These are phyloP conservation scores for Andrena fulva DNA, from an alignment of 2,888 invertebrate species.

Conservation along the genomic window DNA sequence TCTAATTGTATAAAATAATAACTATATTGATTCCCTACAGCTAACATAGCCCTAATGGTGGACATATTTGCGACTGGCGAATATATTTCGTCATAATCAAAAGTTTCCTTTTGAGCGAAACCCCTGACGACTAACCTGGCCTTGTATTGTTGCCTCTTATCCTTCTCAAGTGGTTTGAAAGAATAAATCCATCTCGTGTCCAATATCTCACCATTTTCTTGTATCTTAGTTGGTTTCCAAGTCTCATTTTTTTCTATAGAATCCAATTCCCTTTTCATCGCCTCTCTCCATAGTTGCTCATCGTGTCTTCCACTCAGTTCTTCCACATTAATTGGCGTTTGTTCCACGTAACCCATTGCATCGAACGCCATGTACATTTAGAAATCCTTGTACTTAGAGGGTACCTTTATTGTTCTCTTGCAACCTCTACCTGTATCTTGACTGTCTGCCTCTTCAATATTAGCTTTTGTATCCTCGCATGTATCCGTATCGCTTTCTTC, in stretches of 20 bases:
- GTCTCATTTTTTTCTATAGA: conserved; percentile 63
- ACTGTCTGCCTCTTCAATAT: background rate
- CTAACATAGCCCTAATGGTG: conserved; percentile 69
- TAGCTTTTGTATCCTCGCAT: background rate
- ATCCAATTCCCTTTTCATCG: conserved; percentile 43
- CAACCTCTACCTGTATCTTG: background rate
- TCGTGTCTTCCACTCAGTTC: conserved; percentile 17
- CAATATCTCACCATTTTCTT: conserved; percentile 48
- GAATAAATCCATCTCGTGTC: conserved; percentile 64
- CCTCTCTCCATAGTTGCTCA: conserved; percentile 7
- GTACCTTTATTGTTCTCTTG: conserved; percentile 18
- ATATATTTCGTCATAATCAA: conserved; percentile 73
- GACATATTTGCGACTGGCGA: conserved; percentile 72
- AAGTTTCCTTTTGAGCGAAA: conserved; percentile 72
- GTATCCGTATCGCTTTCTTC: background rate
- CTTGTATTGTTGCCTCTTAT: conserved; percentile 72
- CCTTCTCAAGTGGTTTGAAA: conserved; percentile 68
- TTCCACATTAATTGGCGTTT: conserved; percentile 15
- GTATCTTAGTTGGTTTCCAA: conserved; percentile 22
- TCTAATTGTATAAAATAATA: conserved; percentile 63
- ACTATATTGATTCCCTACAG: conserved; percentile 68
- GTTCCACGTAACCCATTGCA: conserved; percentile 18
- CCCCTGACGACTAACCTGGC: conserved; percentile 65
- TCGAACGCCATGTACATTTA: conserved; percentile 33
- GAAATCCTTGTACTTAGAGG: conserved; percentile 28